Conservation (phyloP, 1,140 invertebrate species). For the Drosophila bifasciata region DNA sequence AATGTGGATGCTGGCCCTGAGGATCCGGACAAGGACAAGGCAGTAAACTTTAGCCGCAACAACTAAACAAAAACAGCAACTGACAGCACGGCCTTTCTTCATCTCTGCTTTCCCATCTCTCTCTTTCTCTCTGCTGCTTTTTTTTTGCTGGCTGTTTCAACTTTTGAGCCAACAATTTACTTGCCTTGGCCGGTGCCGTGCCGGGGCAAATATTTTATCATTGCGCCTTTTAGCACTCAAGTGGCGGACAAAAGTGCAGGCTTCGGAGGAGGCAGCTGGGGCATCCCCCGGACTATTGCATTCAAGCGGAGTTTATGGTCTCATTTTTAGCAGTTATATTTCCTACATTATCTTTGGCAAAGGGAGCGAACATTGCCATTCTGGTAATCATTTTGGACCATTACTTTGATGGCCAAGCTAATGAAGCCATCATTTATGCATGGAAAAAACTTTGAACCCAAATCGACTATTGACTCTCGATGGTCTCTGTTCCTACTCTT, state of each 20-base stretch:
- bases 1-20: no score
- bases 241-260: conserved; percentile 47
- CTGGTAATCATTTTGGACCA: conserved; percentile 53
- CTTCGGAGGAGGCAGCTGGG: neutral
- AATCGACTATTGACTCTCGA: conserved; percentile 42
- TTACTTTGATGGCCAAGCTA: conserved; percentile 67
- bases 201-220: conserved; percentile 74
- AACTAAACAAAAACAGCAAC: conserved; percentile 65
- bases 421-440: conserved; percentile 61
- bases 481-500: conserved; percentile 2
- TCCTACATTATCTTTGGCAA: conserved; percentile 29
- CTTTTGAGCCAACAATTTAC: conserved; percentile 74
- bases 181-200: conserved; percentile 40
- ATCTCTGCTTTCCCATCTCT: conserved; percentile 3
- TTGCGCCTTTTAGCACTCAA: conserved; percentile 77
- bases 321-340: conserved; percentile 53
- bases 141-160: conserved; percentile 53
- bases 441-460: conserved; percentile 1
- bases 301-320: conserved; percentile 68
- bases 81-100: conserved; percentile 51
- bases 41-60: conserved; percentile 65
- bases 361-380: conserved; percentile 3
- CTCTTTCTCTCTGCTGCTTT: neutral
- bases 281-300: conserved; percentile 48
- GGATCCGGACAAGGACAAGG: no score